Percentiles rank a stretch among this genome's conserved stretches.
phyloP scores from a whole-genome alignment of 2,888 invertebrate species.

The Ophonus ardosiacus region DNA sequence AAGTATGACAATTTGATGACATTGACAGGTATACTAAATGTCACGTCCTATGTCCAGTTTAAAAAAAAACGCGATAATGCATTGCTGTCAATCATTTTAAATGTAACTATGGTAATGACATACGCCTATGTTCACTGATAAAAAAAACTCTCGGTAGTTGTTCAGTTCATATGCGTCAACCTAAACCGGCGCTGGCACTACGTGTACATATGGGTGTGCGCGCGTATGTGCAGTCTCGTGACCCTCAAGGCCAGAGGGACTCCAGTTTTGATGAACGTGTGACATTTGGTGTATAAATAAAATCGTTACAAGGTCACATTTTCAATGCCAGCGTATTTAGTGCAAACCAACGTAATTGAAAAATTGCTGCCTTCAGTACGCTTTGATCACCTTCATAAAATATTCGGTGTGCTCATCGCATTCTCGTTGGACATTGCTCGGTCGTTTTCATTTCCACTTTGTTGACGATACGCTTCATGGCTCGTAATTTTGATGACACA shows the following conservation, averaged over 20 bases:
- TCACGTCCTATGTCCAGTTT: too few species aligned
- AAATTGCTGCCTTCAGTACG: not conserved
- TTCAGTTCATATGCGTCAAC: constrained; percentile 8
- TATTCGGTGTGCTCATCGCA: constrained; percentile 24
- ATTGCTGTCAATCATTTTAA: too few species aligned
- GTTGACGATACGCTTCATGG: constrained; percentile 34
- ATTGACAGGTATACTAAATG: too few species aligned
- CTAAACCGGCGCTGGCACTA: not conserved
- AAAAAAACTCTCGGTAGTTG: too few species aligned
- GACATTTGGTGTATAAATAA: constrained; percentile 63
- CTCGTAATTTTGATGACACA: constrained; percentile 1
- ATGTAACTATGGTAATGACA: too few species aligned
- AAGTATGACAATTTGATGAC: too few species aligned
- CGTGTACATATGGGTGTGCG: constrained; percentile 5
- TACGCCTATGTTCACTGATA: too few species aligned
- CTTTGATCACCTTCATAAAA: constrained; percentile 32
- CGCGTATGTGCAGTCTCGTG: constrained; percentile 57
- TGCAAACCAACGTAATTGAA: constrained; percentile 36
- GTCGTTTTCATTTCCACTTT: constrained; percentile 30
- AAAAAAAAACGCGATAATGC: too few species aligned
- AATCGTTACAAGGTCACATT: constrained; percentile 60
- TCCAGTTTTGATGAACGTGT: constrained; percentile 64
- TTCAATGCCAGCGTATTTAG: constrained; percentile 60
- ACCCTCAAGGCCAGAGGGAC: constrained; percentile 60
- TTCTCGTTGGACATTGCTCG: not conserved